A percentile compares a stretch with the other conserved stretches of the same genome.
phyloP scores from a whole-genome alignment of 2,113 vertebrate species.

The Odontesthes bonariensis region DNA sequence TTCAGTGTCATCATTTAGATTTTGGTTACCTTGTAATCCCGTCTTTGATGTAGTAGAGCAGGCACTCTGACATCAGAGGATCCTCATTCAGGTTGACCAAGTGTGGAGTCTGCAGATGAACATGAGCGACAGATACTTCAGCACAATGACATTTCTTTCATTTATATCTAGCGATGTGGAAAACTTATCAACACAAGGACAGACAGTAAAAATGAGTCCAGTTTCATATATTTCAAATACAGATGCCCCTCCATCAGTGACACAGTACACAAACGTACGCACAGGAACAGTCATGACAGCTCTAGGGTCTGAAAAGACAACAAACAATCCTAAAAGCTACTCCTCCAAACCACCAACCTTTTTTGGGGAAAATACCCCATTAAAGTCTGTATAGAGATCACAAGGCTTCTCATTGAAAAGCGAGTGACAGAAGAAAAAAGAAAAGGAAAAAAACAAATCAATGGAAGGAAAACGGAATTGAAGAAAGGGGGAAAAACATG shows the following conservation, averaged over 20 bases:
- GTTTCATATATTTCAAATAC: constrained; percentile 12
- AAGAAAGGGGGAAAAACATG: constrained; percentile 35
- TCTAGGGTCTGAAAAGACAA: constrained; percentile 25
- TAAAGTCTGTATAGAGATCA: constrained; percentile 94
- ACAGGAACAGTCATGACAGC: neutral
- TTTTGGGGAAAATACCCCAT: constrained; percentile 92
- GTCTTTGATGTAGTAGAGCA: constrained; percentile 99
- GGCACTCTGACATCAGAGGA: constrained; percentile 98
- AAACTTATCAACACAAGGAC: neutral
- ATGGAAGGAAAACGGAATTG: constrained; percentile 44
- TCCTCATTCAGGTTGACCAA: constrained; percentile 99
- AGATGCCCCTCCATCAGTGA: neutral
- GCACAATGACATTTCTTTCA: constrained; percentile 3
- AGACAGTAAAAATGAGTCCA: neutral
- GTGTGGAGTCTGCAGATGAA: constrained; percentile 91
- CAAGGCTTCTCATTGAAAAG: constrained; percentile 88
- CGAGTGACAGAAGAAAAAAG: constrained; percentile 64
- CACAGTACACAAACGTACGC: neutral
- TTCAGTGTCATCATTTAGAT: constrained; percentile 27
- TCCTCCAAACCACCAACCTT: constrained; percentile 86
- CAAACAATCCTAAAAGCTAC: constrained; percentile 35
- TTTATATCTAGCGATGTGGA: neutral
- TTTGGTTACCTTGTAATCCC: constrained; percentile 92
- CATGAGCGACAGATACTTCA: constrained; percentile 11
- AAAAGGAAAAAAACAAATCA: constrained; percentile 23